Percentiles rank a stretch among this genome's conserved stretches.
Conservation (phyloP, 2,888 invertebrate genomes). For the Lordiphosa andalusiaca region DNA sequence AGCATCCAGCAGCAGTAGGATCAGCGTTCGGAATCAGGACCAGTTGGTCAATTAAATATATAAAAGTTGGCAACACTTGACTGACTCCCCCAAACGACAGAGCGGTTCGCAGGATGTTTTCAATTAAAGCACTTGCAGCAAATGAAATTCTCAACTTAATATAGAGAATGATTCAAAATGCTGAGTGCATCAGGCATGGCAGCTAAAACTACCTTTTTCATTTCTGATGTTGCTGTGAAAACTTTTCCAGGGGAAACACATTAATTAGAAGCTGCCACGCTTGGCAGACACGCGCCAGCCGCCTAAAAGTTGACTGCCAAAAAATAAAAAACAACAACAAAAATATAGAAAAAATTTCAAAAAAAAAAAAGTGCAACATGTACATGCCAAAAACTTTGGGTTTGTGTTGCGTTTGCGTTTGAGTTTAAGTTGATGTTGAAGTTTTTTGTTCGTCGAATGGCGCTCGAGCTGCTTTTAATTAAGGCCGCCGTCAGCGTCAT, state of each 20-base stretch:
- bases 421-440: slow-evolving; percentile 54
- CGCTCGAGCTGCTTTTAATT: slow-evolving; percentile 62
- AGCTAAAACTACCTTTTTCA: slow-evolving; percentile 5
- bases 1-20: neutral
- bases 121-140: slow-evolving; percentile 54
- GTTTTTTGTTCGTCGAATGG: slow-evolving; percentile 26
- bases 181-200: slow-evolving; percentile 12
- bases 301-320: slow-evolving; percentile 44
- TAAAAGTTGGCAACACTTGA: slow-evolving; percentile 49
- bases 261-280: slow-evolving; percentile 74
- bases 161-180: slow-evolving; percentile 44
- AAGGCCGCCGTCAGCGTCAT: slow-evolving; percentile 54
- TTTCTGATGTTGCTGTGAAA: slow-evolving; percentile 27
- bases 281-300: slow-evolving; percentile 48
- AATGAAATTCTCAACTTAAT: slow-evolving; percentile 68
- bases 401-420: slow-evolving; percentile 54
- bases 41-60: slow-evolving; percentile 57
- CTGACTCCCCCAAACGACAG: neutral
- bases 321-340: slow-evolving; percentile 10
- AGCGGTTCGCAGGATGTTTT: neutral
- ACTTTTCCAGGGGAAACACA: slow-evolving; percentile 56
- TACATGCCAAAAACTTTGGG: slow-evolving; percentile 38
- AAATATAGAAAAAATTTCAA: slow-evolving; percentile 33
- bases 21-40: slow-evolving; percentile 7
- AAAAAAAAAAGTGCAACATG: slow-evolving; percentile 63